Conservation (phyloP, 2,888 invertebrate species). For the Zygogramma bicolorata region DNA sequence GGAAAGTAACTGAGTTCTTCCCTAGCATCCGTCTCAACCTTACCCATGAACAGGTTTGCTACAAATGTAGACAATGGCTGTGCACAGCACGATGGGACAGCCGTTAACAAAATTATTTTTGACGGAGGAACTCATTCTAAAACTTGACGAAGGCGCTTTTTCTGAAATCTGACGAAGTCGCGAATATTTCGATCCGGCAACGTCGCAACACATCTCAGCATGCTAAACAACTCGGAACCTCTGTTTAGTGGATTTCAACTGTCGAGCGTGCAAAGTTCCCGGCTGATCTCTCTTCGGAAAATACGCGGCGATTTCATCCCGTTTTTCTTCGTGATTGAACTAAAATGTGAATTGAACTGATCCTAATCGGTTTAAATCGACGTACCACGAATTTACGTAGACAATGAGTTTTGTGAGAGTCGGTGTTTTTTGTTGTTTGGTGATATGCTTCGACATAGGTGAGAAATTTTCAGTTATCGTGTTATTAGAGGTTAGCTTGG, state of each 20-base stretch:
- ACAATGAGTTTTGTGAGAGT: conserved; percentile 20
- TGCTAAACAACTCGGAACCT: conserved; percentile 22
- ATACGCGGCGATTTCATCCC: conserved; percentile 6
- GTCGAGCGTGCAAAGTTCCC: not conserved
- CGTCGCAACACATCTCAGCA: conserved; percentile 15
- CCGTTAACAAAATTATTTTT: no score
- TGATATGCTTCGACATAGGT: conserved; percentile 23
- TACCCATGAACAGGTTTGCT: no score
- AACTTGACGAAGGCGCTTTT: not conserved
- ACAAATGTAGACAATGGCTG: no score
- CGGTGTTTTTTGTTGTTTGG: conserved; percentile 19
- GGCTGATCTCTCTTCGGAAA: not conserved
- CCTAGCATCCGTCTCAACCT: no score
- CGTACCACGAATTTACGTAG: not conserved
- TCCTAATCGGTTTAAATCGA: not conserved
- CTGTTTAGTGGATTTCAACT: conserved; percentile 24
- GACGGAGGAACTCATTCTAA: not conserved
- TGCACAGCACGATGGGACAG: no score
- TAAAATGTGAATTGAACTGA: conserved; percentile 29
- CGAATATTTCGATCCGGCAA: conserved; percentile 9
- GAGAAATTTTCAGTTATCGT: not conserved
- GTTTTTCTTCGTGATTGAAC: not conserved
- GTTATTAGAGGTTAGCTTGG: not conserved
- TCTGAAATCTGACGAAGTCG: not conserved
- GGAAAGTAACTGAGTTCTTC: no score